Percentiles rank a stretch among this genome's conserved stretches.
Conservation (phyloP, 1,140 invertebrate species). For the Eulimnadia texana region DNA sequence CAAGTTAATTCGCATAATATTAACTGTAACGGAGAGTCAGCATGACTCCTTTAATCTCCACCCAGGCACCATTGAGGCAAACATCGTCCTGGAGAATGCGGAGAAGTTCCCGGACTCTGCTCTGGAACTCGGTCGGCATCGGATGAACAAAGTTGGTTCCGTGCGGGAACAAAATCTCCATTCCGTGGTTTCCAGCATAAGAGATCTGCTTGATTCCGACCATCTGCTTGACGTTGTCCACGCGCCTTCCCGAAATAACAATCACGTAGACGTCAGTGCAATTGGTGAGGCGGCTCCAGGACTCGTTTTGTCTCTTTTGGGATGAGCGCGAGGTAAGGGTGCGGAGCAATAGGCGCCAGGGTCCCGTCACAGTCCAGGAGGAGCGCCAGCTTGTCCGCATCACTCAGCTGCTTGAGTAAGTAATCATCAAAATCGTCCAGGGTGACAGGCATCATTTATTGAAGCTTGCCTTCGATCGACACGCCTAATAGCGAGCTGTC, state of each 20-base stretch:
- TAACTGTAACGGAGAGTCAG: constrained; percentile 70
- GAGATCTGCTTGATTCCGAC: constrained; percentile 77
- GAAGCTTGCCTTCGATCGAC: neutral
- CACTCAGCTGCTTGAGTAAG: constrained; percentile 69
- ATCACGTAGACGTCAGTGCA: constrained; percentile 76
- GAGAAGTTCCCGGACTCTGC: constrained; percentile 59
- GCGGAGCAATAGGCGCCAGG: constrained; percentile 68
- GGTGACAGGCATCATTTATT: constrained; percentile 63
- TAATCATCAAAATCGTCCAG: constrained; percentile 78
- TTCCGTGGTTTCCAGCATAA: constrained; percentile 76
- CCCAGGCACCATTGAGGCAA: constrained; percentile 75
- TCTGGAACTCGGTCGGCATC: constrained; percentile 69
- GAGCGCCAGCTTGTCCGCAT: constrained; percentile 66
- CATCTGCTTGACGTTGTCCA: constrained; percentile 77
- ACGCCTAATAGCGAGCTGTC: constrained; percentile 10
- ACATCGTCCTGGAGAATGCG: constrained; percentile 60
- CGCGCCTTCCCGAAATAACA: constrained; percentile 69
- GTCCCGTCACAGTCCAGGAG: constrained; percentile 82
- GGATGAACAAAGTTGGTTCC: constrained; percentile 80
- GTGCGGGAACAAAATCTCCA: constrained; percentile 77
- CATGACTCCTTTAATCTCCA: constrained; percentile 76
- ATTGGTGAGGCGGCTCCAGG: constrained; percentile 63
- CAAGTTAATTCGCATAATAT: neutral
- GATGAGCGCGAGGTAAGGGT: constrained; percentile 70
- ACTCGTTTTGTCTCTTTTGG: constrained; percentile 68